Percentiles rank a stretch among this genome's conserved stretches.
These are phyloP conservation scores for Drosophila obscura DNA, from an alignment of 1,140 invertebrate genomes.

Conservation along the genomic window DNA sequence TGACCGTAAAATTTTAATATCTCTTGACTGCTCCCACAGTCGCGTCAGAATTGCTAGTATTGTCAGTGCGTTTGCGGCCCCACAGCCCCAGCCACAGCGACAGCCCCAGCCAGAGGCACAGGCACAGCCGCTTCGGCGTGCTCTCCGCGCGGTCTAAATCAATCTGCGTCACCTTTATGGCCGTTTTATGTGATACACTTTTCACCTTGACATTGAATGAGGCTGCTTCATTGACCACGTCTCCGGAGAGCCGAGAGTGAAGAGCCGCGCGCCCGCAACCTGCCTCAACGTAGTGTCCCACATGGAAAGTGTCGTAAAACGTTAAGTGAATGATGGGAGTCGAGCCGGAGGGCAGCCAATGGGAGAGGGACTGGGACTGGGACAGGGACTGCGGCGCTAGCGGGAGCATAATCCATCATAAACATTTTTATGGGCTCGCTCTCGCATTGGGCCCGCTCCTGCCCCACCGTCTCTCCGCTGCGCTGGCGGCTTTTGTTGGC, in stretches of 20 bases:
- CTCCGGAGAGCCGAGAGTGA: background rate
- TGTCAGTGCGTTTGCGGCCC: background rate
- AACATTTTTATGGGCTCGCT: constrained; percentile 76
- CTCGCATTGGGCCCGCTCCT: constrained; percentile 64
- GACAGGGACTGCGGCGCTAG: constrained; percentile 5
- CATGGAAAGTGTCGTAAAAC: constrained; percentile 76
- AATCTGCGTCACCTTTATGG: constrained; percentile 78
- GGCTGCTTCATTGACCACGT: constrained; percentile 53
- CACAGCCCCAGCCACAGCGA: background rate
- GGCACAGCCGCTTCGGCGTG: background rate
- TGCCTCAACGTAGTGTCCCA: constrained; percentile 70
- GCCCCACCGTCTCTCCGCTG: background rate
- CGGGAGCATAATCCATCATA: constrained; percentile 80
- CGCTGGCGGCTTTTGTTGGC: constrained; percentile 49
- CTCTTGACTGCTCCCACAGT: constrained; percentile 41
- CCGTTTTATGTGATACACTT: constrained; percentile 74
- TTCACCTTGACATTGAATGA: constrained; percentile 78
- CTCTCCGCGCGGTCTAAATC: constrained; percentile 47
- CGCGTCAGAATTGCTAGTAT: background rate
- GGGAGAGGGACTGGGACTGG: background rate
- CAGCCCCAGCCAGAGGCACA: background rate
- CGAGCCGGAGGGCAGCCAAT: constrained; percentile 2
- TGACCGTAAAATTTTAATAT: constrained; percentile 79
- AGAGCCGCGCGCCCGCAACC: constrained; percentile 48
- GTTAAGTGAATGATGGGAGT: constrained; percentile 57